A percentile compares a stretch with the other conserved stretches of the same genome.
phyloP scores from a whole-genome alignment of 2,113 vertebrate genomes.

The Odobenus rosmarus region DNA sequence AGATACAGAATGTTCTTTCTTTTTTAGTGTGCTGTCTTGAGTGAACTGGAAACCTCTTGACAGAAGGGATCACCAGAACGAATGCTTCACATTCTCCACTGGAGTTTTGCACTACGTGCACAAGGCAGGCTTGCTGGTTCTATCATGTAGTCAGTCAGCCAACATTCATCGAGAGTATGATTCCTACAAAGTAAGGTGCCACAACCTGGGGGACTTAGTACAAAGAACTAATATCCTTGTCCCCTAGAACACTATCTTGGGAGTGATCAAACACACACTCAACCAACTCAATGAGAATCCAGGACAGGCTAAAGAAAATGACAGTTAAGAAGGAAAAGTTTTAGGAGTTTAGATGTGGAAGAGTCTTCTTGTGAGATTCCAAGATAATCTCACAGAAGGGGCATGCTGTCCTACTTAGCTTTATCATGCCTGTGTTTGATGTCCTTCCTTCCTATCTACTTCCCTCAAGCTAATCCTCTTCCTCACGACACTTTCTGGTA shows the following conservation, averaged over 20 bases:
- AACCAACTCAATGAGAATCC: neutral
- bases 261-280: neutral
- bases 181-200: neutral
- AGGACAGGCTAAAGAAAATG: neutral
- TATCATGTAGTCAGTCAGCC: neutral
- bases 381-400: neutral
- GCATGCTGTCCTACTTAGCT: neutral
- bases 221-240: neutral
- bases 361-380: neutral
- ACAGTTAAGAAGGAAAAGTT: neutral
- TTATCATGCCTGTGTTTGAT: neutral
- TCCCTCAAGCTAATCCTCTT: neutral
- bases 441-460: neutral
- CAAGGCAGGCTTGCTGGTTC: neutral
- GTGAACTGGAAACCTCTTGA: neutral
- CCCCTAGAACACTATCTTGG: neutral
- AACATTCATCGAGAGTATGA: neutral
- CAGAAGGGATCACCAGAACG: neutral
- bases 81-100: neutral
- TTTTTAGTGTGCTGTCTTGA: neutral
- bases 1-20: neutral
- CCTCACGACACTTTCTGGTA: neutral
- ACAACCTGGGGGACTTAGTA: neutral
- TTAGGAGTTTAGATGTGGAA: neutral
- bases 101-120: neutral